Percentiles rank a stretch among this genome's conserved stretches.
phyloP scores from a whole-genome alignment of 2,113 vertebrate genomes.

The Anhinga rufa region DNA sequence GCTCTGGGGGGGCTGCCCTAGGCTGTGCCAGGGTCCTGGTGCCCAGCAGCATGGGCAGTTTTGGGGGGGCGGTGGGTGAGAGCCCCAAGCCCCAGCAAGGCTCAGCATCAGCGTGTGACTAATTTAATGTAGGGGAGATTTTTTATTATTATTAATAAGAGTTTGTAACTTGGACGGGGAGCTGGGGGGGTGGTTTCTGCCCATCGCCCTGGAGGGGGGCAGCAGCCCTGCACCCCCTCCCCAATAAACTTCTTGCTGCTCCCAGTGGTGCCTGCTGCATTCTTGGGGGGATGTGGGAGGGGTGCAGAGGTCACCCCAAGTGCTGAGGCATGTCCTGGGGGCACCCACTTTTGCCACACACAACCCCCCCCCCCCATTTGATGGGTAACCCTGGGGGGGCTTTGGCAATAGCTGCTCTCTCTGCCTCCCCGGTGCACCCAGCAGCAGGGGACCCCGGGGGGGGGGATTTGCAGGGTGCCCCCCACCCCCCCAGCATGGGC shows the following conservation, averaged over 20 bases:
- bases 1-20: neutral
- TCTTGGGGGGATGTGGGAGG: neutral
- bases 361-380: neutral
- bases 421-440: neutral
- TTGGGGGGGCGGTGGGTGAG: neutral
- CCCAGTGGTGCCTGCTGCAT: neutral
- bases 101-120: neutral
- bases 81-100: neutral
- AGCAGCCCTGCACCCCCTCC: neutral
- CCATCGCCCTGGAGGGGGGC: neutral
- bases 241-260: constrained; percentile 46
- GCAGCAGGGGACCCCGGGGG: neutral
- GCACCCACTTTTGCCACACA: neutral
- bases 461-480: neutral
- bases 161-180: constrained; percentile 42
- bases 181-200: neutral
- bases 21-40: neutral
- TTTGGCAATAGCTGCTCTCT: neutral
- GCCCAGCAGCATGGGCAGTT: rapidly evolving
- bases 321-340: neutral
- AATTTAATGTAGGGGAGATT: constrained; percentile 40
- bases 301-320: neutral
- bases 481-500: neutral
- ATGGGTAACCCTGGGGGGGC: neutral
- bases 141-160: constrained; percentile 62